These are phyloP conservation scores for Odocoileus hemionus DNA, from an alignment of 2,113 vertebrate genomes.

Conservation along the genomic window DNA sequence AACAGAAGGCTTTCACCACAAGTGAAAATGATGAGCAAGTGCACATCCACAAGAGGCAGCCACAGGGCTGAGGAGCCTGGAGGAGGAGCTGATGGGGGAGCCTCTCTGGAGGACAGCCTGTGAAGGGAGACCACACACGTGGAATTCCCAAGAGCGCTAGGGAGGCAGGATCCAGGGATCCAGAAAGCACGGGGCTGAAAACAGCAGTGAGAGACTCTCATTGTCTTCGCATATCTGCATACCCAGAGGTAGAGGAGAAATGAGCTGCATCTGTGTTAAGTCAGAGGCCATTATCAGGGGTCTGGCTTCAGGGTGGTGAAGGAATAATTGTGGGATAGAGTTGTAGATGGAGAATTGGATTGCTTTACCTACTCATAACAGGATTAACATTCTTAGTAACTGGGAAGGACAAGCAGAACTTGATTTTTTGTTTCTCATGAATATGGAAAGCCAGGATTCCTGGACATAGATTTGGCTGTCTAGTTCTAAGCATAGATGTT, in stretches of 20 bases:
- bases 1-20: not conserved
- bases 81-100: not conserved
- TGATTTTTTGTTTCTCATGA: not conserved
- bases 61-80: accelerated
- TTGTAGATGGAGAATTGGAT: not conserved
- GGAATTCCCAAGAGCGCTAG: not conserved
- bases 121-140: not conserved
- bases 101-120: not conserved
- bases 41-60: no score
- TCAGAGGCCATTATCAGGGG: not conserved
- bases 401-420: not conserved
- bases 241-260: not conserved
- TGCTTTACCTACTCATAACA: not conserved
- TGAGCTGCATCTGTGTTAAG: accelerated
- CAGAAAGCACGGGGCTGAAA: no score
- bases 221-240: not conserved
- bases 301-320: not conserved
- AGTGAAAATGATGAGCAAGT: not conserved
- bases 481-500: accelerated
- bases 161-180: not conserved
- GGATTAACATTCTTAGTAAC: not conserved
- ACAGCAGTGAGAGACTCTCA: not conserved
- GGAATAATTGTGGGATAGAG: not conserved
- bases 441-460: no score
- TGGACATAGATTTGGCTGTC: accelerated